Conservation (phyloP, 2,888 invertebrate species). For the Pristionchus japonicus region DNA sequence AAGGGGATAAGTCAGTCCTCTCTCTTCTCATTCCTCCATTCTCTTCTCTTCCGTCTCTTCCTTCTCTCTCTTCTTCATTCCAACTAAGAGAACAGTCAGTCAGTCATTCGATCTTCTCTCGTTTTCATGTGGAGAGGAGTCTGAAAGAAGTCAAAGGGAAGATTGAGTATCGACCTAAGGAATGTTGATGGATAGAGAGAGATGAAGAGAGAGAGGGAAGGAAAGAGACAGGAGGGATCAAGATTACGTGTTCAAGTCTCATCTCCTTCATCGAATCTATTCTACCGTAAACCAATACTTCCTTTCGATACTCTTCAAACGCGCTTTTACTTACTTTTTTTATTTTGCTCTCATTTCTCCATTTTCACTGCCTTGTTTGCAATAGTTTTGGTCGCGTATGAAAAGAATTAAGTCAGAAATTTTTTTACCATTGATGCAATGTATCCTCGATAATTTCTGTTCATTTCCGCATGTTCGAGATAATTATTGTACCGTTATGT, state of each 20-base stretch:
- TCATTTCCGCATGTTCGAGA: not conserved
- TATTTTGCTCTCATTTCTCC: not conserved
- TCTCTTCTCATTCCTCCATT: not conserved
- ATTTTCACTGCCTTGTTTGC: not conserved
- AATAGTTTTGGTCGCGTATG: too few species aligned
- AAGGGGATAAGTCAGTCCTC: not conserved
- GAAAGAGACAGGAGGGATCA: not conserved
- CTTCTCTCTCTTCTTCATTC: not conserved
- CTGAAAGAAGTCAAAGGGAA: conserved; percentile 7
- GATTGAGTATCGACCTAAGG: not conserved
- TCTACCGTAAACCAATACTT: not conserved
- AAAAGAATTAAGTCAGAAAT: not conserved
- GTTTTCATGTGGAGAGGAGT: conserved; percentile 6
- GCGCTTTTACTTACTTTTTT: not conserved
- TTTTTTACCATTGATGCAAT: not conserved
- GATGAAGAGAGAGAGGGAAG: conserved; percentile 6
- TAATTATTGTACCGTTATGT: not conserved
- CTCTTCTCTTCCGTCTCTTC: not conserved
- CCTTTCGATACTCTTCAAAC: not conserved
- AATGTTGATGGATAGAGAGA: conserved; percentile 1
- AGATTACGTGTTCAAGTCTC: not conserved
- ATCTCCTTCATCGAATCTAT: not conserved
- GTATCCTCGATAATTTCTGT: too few species aligned
- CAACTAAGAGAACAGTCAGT: not conserved
- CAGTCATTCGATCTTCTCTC: conserved; percentile 33